phyloP scores from a whole-genome alignment of 2,888 invertebrate species.

The Philonicus albiceps region DNA sequence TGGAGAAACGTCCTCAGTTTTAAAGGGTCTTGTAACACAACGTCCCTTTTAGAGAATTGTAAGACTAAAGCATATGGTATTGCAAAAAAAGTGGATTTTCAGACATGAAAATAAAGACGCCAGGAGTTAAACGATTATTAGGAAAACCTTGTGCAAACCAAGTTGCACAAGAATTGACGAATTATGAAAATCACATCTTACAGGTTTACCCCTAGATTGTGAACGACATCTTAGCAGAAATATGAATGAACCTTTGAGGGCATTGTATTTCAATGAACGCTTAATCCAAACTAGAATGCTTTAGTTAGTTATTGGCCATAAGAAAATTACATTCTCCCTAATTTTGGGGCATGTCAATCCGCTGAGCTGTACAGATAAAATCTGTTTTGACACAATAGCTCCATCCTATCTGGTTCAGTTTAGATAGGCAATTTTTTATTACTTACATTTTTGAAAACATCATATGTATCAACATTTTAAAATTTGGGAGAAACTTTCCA shows the following conservation, averaged over 20 bases:
- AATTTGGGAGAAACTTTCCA: too few relatives aligned
- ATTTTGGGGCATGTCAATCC: not conserved
- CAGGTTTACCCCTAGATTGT: not conserved
- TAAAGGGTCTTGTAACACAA: too few relatives aligned
- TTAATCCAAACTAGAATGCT: not conserved
- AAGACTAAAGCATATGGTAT: not conserved
- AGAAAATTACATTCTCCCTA: not conserved
- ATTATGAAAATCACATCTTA: not conserved
- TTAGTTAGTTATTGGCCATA: not conserved
- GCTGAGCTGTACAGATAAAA: not conserved
- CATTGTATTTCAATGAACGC: not conserved
- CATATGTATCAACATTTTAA: too few relatives aligned
- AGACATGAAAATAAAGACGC: not conserved
- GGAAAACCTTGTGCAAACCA: not conserved
- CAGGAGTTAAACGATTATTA: not conserved
- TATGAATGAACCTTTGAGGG: not conserved
- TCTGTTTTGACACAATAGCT: not conserved
- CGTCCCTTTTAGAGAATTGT: not conserved
- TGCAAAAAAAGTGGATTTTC: not conserved
- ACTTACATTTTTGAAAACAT: too few relatives aligned
- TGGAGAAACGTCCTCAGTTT: not conserved
- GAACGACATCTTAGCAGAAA: not conserved
- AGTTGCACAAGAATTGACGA: not conserved
- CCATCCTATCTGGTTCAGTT: too few relatives aligned
- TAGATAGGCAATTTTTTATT: too few relatives aligned